Evolutionary conservation across 1,140 invertebrate species (phyloP).

Genomic region (Platyscapa corneri): DNA sequence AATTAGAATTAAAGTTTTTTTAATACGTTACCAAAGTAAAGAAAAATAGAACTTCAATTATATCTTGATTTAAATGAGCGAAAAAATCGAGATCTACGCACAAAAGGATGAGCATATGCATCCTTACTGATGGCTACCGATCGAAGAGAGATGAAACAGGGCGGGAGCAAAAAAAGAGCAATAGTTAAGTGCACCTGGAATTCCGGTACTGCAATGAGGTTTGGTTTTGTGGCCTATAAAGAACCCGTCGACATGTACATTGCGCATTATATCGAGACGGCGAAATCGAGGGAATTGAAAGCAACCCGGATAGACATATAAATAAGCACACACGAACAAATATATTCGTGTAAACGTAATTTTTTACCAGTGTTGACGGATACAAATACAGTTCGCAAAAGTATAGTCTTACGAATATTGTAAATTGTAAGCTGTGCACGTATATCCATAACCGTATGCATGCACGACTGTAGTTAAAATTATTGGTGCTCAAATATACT

Average conservation of each 20-base stretch:
- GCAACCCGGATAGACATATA: not conserved
- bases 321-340: not conserved
- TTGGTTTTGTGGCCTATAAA: slow-evolving; percentile 39
- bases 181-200: slow-evolving; percentile 39
- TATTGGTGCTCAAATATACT: not conserved
- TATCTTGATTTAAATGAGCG: too few species aligned
- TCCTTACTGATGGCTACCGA: too few species aligned
- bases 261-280: not conserved
- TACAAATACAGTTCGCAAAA: not conserved
- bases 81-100: too few species aligned
- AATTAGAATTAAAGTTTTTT: too few species aligned
- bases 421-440: not conserved
- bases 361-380: too few species aligned
- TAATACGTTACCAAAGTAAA: too few species aligned
- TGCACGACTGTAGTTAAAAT: not conserved
- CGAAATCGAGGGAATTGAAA: not conserved
- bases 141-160: too few species aligned
- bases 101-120: too few species aligned
- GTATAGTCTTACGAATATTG: not conserved
- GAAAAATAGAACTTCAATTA: too few species aligned
- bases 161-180: not conserved
- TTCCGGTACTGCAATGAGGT: not conserved
- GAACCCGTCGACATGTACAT: not conserved
- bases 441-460: not conserved
- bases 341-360: not conserved